phyloP scores from a whole-genome alignment of 2,888 invertebrate genomes.

The Yponomeuta sedellus region DNA sequence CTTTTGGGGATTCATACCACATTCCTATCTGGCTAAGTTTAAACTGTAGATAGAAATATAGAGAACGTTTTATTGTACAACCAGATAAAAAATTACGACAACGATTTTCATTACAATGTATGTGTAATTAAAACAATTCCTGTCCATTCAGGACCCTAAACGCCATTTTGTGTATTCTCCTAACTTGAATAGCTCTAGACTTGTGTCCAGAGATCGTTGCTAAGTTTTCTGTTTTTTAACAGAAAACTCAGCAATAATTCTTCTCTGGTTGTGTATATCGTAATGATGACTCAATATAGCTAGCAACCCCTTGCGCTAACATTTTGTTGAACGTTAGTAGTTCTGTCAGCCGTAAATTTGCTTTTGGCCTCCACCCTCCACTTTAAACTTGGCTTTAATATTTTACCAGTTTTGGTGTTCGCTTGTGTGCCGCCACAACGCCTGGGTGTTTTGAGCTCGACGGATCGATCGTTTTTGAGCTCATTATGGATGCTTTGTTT shows the following conservation, averaged over 20 bases:
- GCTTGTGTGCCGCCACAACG: slow-evolving; percentile 66
- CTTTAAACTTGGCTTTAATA: slow-evolving; percentile 63
- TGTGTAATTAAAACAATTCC: no score
- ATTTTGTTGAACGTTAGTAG: slow-evolving; percentile 18
- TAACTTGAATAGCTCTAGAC: no score
- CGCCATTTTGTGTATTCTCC: no score
- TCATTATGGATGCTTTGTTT: slow-evolving; percentile 22
- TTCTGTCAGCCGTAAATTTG: slow-evolving; percentile 59
- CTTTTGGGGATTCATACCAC: no score
- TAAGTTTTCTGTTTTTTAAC: no score
- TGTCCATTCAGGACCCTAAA: background rate
- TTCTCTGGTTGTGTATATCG: background rate
- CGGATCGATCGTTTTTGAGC: slow-evolving; percentile 43
- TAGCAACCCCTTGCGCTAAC: background rate
- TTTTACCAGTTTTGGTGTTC: slow-evolving; percentile 64
- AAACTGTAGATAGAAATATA: no score
- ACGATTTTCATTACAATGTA: no score
- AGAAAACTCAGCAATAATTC: no score
- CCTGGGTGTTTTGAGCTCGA: slow-evolving; percentile 40
- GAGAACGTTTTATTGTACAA: no score
- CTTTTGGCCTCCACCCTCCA: slow-evolving; percentile 50
- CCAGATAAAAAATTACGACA: no score
- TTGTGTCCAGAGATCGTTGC: no score
- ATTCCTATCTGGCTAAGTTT: no score
- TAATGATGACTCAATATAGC: background rate